Evolutionary conservation across 2,797 vertebrate species (phyloP).

Genomic region (Otolemur crassicaudatus): DNA sequence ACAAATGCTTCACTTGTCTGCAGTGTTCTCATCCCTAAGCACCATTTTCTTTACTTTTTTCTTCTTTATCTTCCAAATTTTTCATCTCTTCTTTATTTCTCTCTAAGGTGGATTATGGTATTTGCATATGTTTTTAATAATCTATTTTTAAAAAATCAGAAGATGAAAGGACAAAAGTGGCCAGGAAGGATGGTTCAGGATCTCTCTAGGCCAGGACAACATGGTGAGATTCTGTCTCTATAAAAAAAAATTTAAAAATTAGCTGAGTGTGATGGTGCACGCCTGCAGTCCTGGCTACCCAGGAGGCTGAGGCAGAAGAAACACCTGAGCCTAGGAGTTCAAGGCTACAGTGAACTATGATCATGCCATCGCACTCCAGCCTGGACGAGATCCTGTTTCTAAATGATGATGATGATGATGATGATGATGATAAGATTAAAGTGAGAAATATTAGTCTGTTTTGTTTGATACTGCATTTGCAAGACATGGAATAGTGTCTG

Average conservation of each 20-base stretch:
- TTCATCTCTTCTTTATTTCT: background rate
- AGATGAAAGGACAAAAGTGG: background rate
- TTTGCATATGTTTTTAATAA: background rate
- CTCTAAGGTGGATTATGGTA: background rate
- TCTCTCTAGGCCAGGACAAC: background rate
- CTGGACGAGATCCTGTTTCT: background rate
- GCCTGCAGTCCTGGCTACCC: background rate
- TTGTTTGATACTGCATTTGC: background rate
- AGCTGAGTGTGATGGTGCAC: background rate
- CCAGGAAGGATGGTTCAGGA: background rate
- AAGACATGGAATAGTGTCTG: background rate
- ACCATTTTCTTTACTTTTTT: background rate
- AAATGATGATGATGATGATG: background rate
- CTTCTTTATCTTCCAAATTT: background rate
- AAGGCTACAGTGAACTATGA: background rate
- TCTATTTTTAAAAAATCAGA: background rate
- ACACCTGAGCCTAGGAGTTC: background rate
- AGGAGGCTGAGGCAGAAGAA: background rate
- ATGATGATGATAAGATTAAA: background rate
- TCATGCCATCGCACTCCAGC: background rate
- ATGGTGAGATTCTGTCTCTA: background rate
- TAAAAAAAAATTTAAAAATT: background rate
- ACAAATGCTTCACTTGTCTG: background rate
- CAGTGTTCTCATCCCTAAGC: background rate
- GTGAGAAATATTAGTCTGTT: background rate